Base-by-base conservation (phyloP, 2,888 invertebrate species). In the Anodontia alba region DNA sequence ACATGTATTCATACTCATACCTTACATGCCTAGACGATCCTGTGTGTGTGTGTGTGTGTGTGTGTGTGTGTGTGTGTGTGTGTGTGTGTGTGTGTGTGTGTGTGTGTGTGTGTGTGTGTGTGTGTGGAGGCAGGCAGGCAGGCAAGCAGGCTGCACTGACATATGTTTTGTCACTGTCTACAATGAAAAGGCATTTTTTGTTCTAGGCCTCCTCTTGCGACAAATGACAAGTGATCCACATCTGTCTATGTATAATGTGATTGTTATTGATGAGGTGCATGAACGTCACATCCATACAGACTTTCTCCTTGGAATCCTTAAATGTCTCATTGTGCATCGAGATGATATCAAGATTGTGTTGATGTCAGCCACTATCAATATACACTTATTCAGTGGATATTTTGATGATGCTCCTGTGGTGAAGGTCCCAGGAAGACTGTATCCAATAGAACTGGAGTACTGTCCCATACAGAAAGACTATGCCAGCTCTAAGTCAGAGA, bases 311-410 rank as follows among this genome's bases (percentile, higher is more conserved):
- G 99, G 99, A 0, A 97, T 99, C 0, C 96, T 99, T 89, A 98
- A 99, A 94, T 99, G 99, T 94, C 95, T 99, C 12, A 95, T 98
- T 68, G 96, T 97, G 89, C 97, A 97, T 90, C 95, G 97, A 70
- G 86, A 89, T 10, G 93, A 98, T 91, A 95, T 99, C 31, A 99
- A 99, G 95, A 94, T 99, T 20, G 94, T 96, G 15, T 96, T 99
- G 0, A 99, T 99, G 99, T 99, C 99, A 0, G 99, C 99, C 20
- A 99, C 99, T 0, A 99, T 99, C 78, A 99, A 99, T 95, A 97
- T 99, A 36, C 96, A 98, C 87, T 95, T 99, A n/a, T 99, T 99
- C 94, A 96, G 96, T 84, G 96, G 96, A 87, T 99, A 98, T 94
- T 99, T 99, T 91, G 97, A 98, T 93, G 96, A 96, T 62, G 97